Conservation (phyloP, 2,888 invertebrate genomes). For the Rhingia rostrata region DNA sequence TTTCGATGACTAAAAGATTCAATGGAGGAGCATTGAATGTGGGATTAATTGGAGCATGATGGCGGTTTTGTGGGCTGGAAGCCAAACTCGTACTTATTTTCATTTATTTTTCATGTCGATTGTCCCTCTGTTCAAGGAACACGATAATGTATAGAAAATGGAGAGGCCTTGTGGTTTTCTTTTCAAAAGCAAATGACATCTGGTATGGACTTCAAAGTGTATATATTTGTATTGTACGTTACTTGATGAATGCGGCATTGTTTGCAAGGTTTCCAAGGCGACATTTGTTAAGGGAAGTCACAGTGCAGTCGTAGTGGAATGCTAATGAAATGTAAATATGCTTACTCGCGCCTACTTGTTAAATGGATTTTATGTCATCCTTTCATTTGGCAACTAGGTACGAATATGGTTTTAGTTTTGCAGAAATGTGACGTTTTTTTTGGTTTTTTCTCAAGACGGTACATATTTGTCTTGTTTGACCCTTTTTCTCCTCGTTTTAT, state of each 20-base stretch:
- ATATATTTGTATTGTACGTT: background rate
- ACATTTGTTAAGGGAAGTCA: slow-evolving; percentile 5
- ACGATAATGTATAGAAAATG: background rate
- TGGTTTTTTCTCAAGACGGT: background rate
- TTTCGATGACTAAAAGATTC: slow-evolving; percentile 57
- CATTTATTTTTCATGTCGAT: background rate
- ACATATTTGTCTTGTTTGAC: slow-evolving; percentile 16
- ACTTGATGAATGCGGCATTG: slow-evolving; percentile 21
- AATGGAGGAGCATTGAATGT: slow-evolving; percentile 24
- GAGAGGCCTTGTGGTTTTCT: slow-evolving; percentile 10
- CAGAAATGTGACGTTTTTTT: background rate
- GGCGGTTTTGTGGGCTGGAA: slow-evolving; percentile 9
- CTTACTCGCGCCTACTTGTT: slow-evolving; percentile 34
- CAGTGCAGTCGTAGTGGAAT: slow-evolving; percentile 11
- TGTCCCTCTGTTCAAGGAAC: background rate
- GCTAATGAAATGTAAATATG: slow-evolving; percentile 51
- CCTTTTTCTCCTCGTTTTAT: background rate
- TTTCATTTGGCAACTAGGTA: background rate
- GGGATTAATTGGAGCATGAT: slow-evolving; percentile 27
- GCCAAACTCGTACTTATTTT: slow-evolving; percentile 12
- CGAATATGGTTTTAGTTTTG: background rate
- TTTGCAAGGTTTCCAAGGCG: background rate
- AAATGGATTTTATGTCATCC: slow-evolving; percentile 50
- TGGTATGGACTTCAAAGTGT: slow-evolving; percentile 8
- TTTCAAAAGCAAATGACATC: slow-evolving; percentile 28